A percentile compares a stretch with the other conserved stretches of the same genome.
Conservation (phyloP, 2,113 vertebrate genomes). For the Aix galericulata region DNA sequence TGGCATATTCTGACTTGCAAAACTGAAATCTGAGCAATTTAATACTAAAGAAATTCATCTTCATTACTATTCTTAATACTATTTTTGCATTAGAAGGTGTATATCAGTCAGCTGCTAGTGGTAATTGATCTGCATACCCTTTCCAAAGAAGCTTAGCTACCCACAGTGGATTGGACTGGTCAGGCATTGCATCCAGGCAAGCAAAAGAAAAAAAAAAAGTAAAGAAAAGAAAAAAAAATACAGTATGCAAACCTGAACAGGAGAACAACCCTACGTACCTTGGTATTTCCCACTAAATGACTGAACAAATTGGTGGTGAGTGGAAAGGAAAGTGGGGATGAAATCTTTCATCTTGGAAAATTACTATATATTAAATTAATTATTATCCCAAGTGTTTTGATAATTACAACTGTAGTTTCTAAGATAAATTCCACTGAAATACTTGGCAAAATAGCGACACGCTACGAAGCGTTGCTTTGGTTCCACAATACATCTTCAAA, state of each 20-base stretch:
- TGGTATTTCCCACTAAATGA: neutral
- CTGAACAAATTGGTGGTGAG: neutral
- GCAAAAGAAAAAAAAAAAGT: neutral
- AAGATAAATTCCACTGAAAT: neutral
- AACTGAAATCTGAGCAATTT: too few species aligned
- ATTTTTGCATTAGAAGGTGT: neutral
- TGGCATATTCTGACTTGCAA: too few species aligned
- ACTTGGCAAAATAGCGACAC: neutral
- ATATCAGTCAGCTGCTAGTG: too few species aligned
- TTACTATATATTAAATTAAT: too few species aligned
- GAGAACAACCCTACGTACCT: fast-evolving
- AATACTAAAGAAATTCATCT: neutral
- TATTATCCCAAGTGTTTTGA: neutral
- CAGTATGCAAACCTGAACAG: neutral
- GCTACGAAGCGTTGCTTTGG: neutral
- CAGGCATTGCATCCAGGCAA: neutral
- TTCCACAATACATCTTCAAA: neutral
- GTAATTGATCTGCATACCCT: neutral
- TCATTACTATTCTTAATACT: neutral
- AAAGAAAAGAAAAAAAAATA: neutral
- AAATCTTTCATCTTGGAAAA: neutral
- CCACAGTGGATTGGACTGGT: neutral
- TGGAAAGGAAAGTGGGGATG: neutral
- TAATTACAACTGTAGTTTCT: neutral
- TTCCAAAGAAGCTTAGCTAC: neutral